Evolutionary conservation across 2,888 invertebrate genomes (phyloP), one percentile per base, ranked within the genome.

Genomic region (Biston betularia): DNA sequence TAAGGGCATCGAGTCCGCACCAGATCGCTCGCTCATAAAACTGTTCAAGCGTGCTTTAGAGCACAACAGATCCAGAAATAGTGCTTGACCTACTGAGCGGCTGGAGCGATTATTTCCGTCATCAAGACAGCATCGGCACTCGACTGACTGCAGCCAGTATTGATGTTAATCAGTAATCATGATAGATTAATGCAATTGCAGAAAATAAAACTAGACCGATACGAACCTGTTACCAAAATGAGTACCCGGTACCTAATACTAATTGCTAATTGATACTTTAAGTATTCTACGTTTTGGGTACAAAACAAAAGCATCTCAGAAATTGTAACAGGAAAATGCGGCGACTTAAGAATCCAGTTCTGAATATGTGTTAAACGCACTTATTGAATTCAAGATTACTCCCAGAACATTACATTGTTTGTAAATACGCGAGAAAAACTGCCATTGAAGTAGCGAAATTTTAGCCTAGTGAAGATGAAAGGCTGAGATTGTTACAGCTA

Each of bases 101-200:
- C 92, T 92, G 92, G 92, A 92, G 84, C 86, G 90, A 87, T 89
- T 93, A 93, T 93, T 92, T 93, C 93, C 91, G 93, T 90, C 92
- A 90, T 90, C 89, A 86, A 87, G 81, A 85, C 80, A 81, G 78
- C 80, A 73, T 79, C 75, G 77, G 78, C 78, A 80, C 78, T 70
- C 74, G 75, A 77, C 73, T 76, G 77, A 72, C 73, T 80, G 75
- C 73, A 79, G 79, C 73, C 78, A 78, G 77, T 75, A 82, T 79
- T 78, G 81, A 85, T 83, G 77, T 83, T 85, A 82, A 87, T 86
- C 79, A 78, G 82, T 85, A 82, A 87, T 86, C 79, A 78, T 73
- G 79, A 78, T 75, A 71, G 81, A 80, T 80, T 80, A 81, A 79
- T 78, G 75, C 78, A 78, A 77, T 69, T 68, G 74, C 72, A 68